These are phyloP conservation scores for Hemicrepidius hirtus DNA, from an alignment of 2,888 invertebrate genomes.

Conservation along the genomic window DNA sequence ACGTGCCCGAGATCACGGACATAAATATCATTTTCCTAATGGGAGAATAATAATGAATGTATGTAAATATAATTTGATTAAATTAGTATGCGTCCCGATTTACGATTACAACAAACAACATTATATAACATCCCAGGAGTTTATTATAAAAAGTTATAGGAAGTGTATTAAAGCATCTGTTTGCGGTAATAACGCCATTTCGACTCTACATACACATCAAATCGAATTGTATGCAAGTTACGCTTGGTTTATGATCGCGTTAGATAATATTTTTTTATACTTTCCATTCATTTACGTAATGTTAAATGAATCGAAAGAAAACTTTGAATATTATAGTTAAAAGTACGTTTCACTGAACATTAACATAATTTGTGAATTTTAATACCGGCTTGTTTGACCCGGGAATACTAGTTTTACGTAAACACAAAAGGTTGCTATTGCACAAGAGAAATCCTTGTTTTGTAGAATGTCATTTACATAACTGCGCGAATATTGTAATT, in stretches of 20 bases:
- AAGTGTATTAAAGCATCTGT: constrained; percentile 5
- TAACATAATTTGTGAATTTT: constrained; percentile 7
- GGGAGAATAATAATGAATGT: constrained; percentile 2
- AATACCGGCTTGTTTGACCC: not conserved
- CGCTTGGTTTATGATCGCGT: constrained; percentile 7
- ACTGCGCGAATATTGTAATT: not conserved
- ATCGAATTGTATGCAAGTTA: too few species aligned
- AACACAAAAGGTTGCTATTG: not conserved
- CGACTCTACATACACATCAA: too few species aligned
- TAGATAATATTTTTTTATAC: constrained; percentile 21
- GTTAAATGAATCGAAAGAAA: not conserved
- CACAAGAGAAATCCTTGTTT: not conserved
- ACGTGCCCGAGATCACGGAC: constrained; percentile 17
- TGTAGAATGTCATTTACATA: not conserved
- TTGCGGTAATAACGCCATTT: not conserved
- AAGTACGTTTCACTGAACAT: constrained; percentile 2
- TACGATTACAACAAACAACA: constrained; percentile 22
- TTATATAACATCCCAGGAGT: constrained; percentile 6
- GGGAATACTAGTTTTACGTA: not conserved
- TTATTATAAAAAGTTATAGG: not conserved
- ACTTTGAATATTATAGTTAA: constrained; percentile 2
- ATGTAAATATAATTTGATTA: constrained; percentile 20
- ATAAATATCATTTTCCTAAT: constrained; percentile 14
- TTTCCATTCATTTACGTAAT: constrained; percentile 7
- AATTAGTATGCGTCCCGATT: constrained; percentile 10